Percentiles rank a stretch among this genome's conserved stretches.
Conservation (phyloP, 2,888 invertebrate genomes). For the Cenopis cana region DNA sequence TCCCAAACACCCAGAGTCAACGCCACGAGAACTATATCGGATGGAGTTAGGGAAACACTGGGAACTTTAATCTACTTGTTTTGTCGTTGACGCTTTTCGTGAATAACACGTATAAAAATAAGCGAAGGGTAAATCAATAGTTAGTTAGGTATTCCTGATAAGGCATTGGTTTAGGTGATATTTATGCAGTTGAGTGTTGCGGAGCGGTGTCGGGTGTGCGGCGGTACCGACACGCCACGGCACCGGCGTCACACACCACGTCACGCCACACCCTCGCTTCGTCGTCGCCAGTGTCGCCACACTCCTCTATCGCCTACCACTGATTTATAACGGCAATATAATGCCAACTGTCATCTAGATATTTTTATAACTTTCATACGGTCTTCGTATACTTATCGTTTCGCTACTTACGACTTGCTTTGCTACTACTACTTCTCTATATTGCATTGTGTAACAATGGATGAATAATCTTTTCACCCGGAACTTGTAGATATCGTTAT, state of each 20-base stretch:
- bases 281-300: conserved; percentile 59
- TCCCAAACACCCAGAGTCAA: conserved; percentile 30
- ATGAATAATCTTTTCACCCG: not conserved
- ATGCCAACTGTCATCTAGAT: conserved; percentile 79
- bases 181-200: conserved; percentile 43
- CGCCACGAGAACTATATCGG: conserved; percentile 32
- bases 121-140: conserved; percentile 35
- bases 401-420: conserved; percentile 61
- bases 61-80: conserved; percentile 35
- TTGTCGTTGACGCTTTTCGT: conserved; percentile 18
- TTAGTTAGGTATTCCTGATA: conserved; percentile 37
- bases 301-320: conserved; percentile 65
- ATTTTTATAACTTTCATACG: conserved; percentile 79
- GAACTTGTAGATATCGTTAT: not conserved
- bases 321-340: conserved; percentile 84
- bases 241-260: conserved; percentile 45
- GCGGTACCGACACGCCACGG: conserved; percentile 57
- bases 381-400: conserved; percentile 56
- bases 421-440: conserved; percentile 57
- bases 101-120: conserved; percentile 29
- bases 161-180: conserved; percentile 38
- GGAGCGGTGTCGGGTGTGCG: conserved; percentile 59
- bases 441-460: not conserved
- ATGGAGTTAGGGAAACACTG: conserved; percentile 35
- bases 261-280: conserved; percentile 49